A percentile compares a stretch with the other conserved stretches of the same genome.
phyloP scores from a whole-genome alignment of 2,888 invertebrate species.

The Pocota personata region DNA sequence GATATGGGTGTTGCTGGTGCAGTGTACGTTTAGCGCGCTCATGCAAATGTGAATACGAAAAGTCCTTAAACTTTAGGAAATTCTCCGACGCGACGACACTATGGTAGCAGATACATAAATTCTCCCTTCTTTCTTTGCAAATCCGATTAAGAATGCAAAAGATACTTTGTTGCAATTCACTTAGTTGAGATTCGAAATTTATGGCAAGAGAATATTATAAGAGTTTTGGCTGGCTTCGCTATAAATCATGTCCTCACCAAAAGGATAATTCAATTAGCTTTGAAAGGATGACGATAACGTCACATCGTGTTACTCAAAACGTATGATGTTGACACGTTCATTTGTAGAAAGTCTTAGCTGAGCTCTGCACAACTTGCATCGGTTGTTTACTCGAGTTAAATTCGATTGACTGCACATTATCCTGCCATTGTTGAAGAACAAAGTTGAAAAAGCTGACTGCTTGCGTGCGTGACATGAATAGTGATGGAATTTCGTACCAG shows the following conservation, averaged over 20 bases:
- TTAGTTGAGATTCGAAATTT: constrained; percentile 22
- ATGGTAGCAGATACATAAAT: constrained; percentile 14
- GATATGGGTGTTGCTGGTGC: constrained; percentile 4
- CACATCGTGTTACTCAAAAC: neutral
- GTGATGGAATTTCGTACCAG: constrained; percentile 1
- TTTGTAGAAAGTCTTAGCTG: constrained; percentile 16
- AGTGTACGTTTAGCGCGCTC: neutral
- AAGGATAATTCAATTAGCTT: constrained; percentile 38
- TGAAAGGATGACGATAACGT: constrained; percentile 1
- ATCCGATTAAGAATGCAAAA: constrained; percentile 52
- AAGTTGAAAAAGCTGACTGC: constrained; percentile 8
- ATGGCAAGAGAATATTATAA: constrained; percentile 21
- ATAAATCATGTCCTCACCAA: neutral
- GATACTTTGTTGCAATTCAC: constrained; percentile 31
- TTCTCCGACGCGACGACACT: neutral
- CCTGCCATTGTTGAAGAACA: constrained; percentile 21
- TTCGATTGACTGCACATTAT: constrained; percentile 63
- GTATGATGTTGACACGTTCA: constrained; percentile 25
- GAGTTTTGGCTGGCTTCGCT: neutral
- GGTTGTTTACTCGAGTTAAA: constrained; percentile 44
- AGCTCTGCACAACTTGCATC: constrained; percentile 33
- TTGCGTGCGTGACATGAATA: constrained; percentile 46
- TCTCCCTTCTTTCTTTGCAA: constrained; percentile 20
- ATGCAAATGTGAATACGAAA: neutral
- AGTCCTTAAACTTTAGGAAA: neutral